These are phyloP conservation scores for Melanotaenia duboulayi DNA, from an alignment of 2,113 vertebrate genomes.

Conservation along the genomic window DNA sequence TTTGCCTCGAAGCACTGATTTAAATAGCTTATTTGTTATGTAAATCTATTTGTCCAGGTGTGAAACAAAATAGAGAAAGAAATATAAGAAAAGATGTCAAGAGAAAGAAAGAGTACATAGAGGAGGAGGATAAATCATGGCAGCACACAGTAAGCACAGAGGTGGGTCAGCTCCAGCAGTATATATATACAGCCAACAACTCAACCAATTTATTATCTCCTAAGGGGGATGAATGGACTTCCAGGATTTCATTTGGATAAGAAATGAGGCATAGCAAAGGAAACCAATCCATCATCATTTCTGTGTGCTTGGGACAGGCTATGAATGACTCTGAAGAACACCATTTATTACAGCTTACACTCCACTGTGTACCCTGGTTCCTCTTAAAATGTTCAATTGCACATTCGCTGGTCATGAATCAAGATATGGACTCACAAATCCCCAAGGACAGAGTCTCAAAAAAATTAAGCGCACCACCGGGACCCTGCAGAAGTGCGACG, in stretches of 20 bases:
- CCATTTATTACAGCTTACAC: slow-evolving; percentile 68
- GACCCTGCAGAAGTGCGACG: slow-evolving; percentile 15
- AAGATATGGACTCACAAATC: slow-evolving; percentile 53
- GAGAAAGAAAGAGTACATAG: not conserved
- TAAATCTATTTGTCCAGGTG: too few relatives aligned
- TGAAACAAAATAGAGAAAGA: not conserved
- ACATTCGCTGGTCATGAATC: slow-evolving; percentile 64
- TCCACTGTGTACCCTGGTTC: slow-evolving; percentile 45
- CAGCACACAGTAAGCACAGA: slow-evolving; percentile 31
- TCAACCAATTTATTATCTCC: slow-evolving; percentile 69
- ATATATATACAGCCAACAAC: slow-evolving; percentile 56
- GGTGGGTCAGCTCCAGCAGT: slow-evolving; percentile 41
- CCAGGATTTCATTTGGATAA: slow-evolving; percentile 78
- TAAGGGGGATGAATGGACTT: slow-evolving; percentile 71
- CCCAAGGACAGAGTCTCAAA: slow-evolving; percentile 49
- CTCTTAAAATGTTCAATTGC: slow-evolving; percentile 64
- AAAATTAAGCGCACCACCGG: slow-evolving; percentile 45
- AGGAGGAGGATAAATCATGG: not conserved
- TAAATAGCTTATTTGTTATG: too few relatives aligned
- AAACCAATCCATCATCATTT: slow-evolving; percentile 70
- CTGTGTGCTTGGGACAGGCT: slow-evolving; percentile 46
- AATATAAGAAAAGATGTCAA: not conserved
- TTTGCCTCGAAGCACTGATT: too few relatives aligned
- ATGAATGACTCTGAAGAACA: slow-evolving; percentile 68
- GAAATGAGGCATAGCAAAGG: slow-evolving; percentile 66